Percentiles rank a stretch among this genome's conserved stretches.
These are phyloP conservation scores for Scylla paramamosain DNA, from an alignment of 1,140 invertebrate species.

Conservation along the genomic window DNA sequence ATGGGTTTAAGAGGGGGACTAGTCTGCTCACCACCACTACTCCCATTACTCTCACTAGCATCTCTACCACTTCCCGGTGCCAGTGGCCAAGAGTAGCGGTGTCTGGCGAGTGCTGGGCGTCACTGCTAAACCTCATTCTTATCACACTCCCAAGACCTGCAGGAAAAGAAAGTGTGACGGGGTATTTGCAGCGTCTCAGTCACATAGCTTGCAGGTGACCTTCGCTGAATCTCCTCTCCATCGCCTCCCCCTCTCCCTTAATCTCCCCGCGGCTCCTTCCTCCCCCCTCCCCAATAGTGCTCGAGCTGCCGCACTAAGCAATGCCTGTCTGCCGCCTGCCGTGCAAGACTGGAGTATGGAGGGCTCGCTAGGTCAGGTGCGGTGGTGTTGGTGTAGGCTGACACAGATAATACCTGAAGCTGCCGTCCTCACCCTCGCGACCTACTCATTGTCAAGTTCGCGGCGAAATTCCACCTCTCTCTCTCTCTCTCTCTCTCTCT, in stretches of 20 bases:
- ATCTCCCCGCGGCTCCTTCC: no score
- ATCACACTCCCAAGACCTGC: not conserved
- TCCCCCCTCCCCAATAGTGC: no score
- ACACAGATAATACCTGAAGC: not conserved
- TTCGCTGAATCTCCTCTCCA: not conserved
- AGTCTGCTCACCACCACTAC: no score
- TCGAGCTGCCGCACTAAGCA: no score
- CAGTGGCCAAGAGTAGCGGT: not conserved
- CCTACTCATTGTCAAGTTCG: constrained; percentile 22
- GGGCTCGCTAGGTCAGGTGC: not conserved
- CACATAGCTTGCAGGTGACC: not conserved
- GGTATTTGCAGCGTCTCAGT: not conserved
- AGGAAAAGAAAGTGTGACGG: not conserved
- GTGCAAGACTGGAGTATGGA: no score
- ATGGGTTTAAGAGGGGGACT: not conserved
- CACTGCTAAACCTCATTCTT: not conserved
- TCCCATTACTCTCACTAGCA: not conserved
- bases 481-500: no score
- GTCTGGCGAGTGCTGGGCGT: not conserved
- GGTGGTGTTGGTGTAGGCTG: not conserved
- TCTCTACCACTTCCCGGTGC: not conserved
- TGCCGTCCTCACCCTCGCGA: not conserved
- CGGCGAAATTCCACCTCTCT: not conserved
- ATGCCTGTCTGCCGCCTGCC: no score
- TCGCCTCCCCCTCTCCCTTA: not conserved